Evolutionary conservation across 2,113 vertebrate species (phyloP).

Genomic region (Thunnus thynnus): DNA sequence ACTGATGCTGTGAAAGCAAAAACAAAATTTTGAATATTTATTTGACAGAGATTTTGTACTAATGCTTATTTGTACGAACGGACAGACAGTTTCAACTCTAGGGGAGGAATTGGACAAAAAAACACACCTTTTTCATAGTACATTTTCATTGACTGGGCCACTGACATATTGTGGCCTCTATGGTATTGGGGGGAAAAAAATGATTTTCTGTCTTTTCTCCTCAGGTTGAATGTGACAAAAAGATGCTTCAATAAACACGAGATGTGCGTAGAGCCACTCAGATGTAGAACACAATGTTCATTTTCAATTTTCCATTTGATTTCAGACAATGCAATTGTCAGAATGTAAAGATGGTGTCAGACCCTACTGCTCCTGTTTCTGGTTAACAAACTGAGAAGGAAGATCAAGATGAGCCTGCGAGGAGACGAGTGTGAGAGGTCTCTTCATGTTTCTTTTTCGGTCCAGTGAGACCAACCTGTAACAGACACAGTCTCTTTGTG

Average conservation of each 20-base stretch:
- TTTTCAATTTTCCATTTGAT: slow-evolving; percentile 71
- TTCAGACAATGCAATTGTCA: slow-evolving; percentile 60
- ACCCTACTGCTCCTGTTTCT: slow-evolving; percentile 11
- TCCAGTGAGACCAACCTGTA: slow-evolving; percentile 55
- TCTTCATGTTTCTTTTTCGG: slow-evolving; percentile 42
- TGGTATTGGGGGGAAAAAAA: neutral
- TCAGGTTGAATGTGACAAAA: slow-evolving; percentile 48
- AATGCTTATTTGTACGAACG: slow-evolving; percentile 7
- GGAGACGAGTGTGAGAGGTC: slow-evolving; percentile 41
- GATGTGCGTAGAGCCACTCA: slow-evolving; percentile 36
- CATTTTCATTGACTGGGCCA: neutral
- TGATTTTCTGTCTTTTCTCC: slow-evolving; percentile 26
- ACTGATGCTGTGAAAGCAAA: neutral
- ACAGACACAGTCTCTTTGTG: slow-evolving; percentile 47
- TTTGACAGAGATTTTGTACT: slow-evolving; percentile 1
- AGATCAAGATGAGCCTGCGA: slow-evolving; percentile 46
- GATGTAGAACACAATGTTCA: slow-evolving; percentile 62
- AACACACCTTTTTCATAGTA: neutral
- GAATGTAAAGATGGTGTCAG: slow-evolving; percentile 61
- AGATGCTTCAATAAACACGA: slow-evolving; percentile 36
- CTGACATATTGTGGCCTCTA: neutral
- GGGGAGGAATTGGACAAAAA: neutral
- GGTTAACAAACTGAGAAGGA: slow-evolving; percentile 38
- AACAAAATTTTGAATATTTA: neutral
- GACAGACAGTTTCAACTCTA: neutral